Conservation (phyloP, 2,888 invertebrate species). For the Hylaea fasciaria region DNA sequence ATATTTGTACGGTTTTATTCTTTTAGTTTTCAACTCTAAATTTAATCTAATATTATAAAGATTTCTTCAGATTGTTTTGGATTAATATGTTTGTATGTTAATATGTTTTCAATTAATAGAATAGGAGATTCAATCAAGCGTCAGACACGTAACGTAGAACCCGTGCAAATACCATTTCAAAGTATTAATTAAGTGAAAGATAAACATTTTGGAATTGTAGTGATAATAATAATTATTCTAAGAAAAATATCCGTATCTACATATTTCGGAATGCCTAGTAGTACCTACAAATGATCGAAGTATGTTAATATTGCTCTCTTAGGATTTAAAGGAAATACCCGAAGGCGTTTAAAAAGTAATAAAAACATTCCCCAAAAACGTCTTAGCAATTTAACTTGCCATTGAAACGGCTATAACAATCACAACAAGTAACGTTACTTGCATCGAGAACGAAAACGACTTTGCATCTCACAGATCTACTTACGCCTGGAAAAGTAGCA, state of each 20-base stretch:
- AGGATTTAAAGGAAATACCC: background rate
- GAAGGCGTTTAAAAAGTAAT: background rate
- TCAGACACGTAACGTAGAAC: too few species aligned
- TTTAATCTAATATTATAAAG: background rate
- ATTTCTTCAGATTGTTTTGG: background rate
- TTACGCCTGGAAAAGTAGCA: constrained; percentile 29
- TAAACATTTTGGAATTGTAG: too few species aligned
- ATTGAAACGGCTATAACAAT: constrained; percentile 9
- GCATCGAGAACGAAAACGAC: constrained; percentile 30
- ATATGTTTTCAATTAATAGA: too few species aligned
- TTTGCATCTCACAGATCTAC: constrained; percentile 33
- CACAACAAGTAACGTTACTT: constrained; percentile 19
- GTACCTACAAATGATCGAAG: too few species aligned
- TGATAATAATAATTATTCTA: too few species aligned
- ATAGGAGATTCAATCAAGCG: too few species aligned
- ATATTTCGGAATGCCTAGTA: too few species aligned
- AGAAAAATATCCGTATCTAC: too few species aligned
- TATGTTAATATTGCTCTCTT: background rate
- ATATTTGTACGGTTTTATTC: constrained; percentile 15
- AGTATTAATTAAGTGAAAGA: too few species aligned
- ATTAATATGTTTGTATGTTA: too few species aligned
- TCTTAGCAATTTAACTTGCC: constrained; percentile 2
- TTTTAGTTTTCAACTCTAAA: constrained; percentile 2
- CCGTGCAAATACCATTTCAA: too few species aligned
- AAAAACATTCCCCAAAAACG: background rate